Conservation (phyloP, 2,113 vertebrate genomes). For the Apus apus region DNA sequence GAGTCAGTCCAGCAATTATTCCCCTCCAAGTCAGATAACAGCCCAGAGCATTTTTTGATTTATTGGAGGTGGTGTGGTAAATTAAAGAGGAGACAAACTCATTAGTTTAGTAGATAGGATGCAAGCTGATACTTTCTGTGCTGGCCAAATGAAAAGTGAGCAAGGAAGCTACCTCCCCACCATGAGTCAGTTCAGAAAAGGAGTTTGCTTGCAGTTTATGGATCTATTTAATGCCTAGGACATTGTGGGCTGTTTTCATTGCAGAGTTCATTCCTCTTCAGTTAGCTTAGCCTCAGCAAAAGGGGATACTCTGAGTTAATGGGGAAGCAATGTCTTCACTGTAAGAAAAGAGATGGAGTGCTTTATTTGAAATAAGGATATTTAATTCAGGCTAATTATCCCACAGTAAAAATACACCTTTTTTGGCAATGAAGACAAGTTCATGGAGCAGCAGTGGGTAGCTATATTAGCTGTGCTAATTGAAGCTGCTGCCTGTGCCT, state of each 20-base stretch:
- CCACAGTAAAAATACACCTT: conserved; percentile 48
- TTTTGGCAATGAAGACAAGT: conserved; percentile 52
- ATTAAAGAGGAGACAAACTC: conserved; percentile 14
- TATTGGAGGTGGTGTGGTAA: not conserved
- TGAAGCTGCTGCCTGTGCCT: not conserved
- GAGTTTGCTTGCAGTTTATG: not conserved
- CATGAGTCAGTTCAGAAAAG: not conserved
- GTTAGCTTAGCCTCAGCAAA: not conserved
- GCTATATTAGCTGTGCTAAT: not conserved
- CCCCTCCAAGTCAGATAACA: not conserved
- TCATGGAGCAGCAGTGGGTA: not conserved
- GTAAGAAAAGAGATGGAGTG: not conserved
- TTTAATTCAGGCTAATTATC: conserved; percentile 17
- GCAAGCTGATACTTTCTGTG: not conserved
- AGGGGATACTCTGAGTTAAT: not conserved
- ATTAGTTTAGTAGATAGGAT: not conserved
- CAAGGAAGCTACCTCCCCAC: not conserved
- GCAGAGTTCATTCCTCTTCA: not conserved
- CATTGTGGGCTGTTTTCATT: not conserved
- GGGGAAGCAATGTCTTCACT: not conserved
- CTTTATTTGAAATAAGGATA: not conserved
- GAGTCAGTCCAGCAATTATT: not conserved
- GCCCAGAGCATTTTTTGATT: not conserved
- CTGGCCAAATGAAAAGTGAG: not conserved
- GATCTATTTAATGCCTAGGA: not conserved